Evolutionary conservation across 2,797 vertebrate species (phyloP).

Genomic region (Phoeniculus purpureus): DNA sequence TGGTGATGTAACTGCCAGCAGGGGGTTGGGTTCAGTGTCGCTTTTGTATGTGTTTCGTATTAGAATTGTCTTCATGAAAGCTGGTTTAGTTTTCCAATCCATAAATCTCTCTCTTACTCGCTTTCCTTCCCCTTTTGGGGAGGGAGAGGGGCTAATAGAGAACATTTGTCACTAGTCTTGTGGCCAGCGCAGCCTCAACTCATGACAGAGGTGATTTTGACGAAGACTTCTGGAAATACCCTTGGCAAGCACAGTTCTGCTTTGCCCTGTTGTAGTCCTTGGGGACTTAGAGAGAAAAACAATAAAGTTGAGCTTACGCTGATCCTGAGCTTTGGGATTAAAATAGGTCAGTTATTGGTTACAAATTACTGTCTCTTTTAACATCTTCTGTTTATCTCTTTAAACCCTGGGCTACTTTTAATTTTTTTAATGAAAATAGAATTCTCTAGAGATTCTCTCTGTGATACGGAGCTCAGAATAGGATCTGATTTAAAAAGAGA

Average conservation of each 20-base stretch:
- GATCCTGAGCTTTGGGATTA: background rate
- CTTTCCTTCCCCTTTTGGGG: no score
- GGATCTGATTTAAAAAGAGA: background rate
- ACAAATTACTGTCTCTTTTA: background rate
- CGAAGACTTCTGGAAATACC: background rate
- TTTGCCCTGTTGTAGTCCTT: background rate
- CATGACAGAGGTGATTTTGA: background rate
- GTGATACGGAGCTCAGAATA: background rate
- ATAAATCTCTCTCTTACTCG: no score
- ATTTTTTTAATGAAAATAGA: background rate
- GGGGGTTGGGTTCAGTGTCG: no score
- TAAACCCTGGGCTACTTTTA: no score
- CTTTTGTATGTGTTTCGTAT: no score
- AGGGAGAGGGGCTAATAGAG: no score
- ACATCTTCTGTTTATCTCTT: background rate
- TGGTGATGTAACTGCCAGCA: no score
- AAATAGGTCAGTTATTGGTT: background rate
- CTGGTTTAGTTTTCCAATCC: no score
- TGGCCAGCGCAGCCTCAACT: no score
- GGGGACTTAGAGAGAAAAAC: background rate
- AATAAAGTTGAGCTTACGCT: rapidly evolving
- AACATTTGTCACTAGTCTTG: no score
- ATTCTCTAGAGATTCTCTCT: background rate
- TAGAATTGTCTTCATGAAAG: no score
- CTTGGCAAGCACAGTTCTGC: background rate